phyloP scores from a whole-genome alignment of 2,888 invertebrate species.

The Drosophila diplacantha region DNA sequence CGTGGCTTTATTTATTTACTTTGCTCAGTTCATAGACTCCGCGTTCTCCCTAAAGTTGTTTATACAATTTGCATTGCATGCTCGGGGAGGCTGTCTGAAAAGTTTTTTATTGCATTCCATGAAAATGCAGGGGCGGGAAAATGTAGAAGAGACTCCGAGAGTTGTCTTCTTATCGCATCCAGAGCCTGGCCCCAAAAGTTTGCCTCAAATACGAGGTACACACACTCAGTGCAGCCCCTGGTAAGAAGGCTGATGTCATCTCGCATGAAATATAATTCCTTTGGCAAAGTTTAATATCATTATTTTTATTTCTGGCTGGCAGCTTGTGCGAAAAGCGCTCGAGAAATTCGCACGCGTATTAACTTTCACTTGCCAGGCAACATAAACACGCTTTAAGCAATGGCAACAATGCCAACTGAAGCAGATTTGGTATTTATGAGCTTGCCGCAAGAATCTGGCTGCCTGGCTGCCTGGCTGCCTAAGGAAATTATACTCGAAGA shows the following conservation, averaged over 20 bases:
- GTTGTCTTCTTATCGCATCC: slow-evolving; percentile 50
- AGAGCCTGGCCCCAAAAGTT: slow-evolving; percentile 53
- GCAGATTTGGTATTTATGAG: slow-evolving; percentile 67
- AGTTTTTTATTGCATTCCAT: slow-evolving; percentile 70
- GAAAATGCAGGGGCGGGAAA: slow-evolving; percentile 45
- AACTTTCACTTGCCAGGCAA: slow-evolving; percentile 60
- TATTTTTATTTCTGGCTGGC: slow-evolving; percentile 23
- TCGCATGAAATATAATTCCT: slow-evolving; percentile 64
- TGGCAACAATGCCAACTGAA: slow-evolving; percentile 56
- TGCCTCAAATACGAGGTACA: slow-evolving; percentile 36
- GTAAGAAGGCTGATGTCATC: slow-evolving; percentile 61
- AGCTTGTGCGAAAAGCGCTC: slow-evolving; percentile 41
- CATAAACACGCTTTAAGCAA: slow-evolving; percentile 62
- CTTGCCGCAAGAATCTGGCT: slow-evolving; percentile 25
- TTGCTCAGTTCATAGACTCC: slow-evolving; percentile 12
- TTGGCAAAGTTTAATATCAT: slow-evolving; percentile 54
- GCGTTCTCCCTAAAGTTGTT: slow-evolving; percentile 42
- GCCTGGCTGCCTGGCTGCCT: slow-evolving; percentile 22
- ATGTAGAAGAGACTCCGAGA: neutral
- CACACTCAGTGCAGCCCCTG: slow-evolving; percentile 44
- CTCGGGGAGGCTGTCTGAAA: slow-evolving; percentile 55
- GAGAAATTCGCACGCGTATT: slow-evolving; percentile 67
- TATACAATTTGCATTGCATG: slow-evolving; percentile 62
- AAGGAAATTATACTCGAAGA: slow-evolving; percentile 57
- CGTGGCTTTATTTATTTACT: slow-evolving; percentile 30